Conservation (phyloP, 2,113 vertebrate species). For the Fregata magnificens region DNA sequence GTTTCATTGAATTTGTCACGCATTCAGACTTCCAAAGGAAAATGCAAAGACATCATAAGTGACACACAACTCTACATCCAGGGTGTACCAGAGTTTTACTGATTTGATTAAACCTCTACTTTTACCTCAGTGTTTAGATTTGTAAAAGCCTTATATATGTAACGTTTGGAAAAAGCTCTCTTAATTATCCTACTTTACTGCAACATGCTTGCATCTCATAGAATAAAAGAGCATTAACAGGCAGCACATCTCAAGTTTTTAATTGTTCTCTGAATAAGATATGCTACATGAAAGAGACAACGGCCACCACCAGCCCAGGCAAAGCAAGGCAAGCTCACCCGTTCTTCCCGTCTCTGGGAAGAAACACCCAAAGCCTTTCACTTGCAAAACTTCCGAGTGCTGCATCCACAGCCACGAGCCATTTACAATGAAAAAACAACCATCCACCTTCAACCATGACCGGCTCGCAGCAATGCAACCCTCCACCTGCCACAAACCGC, state of each 20-base stretch:
- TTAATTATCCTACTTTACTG: not conserved
- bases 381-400: not conserved
- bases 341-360: not conserved
- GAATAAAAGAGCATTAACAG: not conserved
- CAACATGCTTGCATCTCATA: fast-evolving
- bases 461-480: not conserved
- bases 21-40: not conserved
- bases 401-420: not conserved
- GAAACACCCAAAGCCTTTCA: not conserved
- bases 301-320: not conserved
- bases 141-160: not conserved
- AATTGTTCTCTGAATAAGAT: not conserved
- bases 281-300: not conserved
- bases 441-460: not conserved
- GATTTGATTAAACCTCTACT: not conserved
- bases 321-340: not conserved
- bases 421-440: not conserved
- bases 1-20: not conserved
- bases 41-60: not conserved
- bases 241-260: not conserved
- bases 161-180: not conserved
- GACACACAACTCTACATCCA: not conserved
- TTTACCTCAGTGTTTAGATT: not conserved
- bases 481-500: conserved; percentile 3
- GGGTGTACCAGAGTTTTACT: not conserved